Conservation (phyloP, 2,888 invertebrate species). For the Ichneumon xanthorius region DNA sequence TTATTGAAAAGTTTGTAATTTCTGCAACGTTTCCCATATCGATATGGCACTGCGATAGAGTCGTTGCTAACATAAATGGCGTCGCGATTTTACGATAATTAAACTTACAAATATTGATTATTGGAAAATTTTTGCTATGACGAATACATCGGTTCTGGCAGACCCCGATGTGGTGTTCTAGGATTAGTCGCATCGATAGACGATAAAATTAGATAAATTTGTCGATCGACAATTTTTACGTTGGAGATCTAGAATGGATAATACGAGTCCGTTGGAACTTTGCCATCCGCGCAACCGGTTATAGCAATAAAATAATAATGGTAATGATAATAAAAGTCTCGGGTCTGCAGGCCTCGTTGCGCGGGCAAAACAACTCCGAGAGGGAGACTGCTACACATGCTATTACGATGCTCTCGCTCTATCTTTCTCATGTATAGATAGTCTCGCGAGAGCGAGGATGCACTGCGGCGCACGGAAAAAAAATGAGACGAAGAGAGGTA, state of each 20-base stretch:
- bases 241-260: neutral
- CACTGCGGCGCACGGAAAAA: constrained; percentile 8
- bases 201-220: neutral
- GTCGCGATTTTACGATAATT: no score
- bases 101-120: no score
- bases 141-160: no score
- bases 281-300: constrained; percentile 36
- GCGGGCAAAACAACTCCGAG: constrained; percentile 22
- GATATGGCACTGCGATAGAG: no score
- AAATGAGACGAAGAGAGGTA: constrained; percentile 23
- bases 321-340: constrained; percentile 38
- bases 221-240: neutral
- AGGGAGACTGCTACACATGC: constrained; percentile 8
- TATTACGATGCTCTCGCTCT: neutral
- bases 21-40: no score
- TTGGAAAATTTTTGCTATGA: no score
- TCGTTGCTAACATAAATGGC: no score
- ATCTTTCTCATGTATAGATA: neutral
- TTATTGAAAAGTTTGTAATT: no score
- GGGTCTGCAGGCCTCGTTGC: constrained; percentile 20
- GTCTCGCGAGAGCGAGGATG: neutral
- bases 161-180: no score
- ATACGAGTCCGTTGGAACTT: neutral
- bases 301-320: constrained; percentile 41
- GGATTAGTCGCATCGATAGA: neutral